Conservation (phyloP, 2,113 vertebrate genomes). For the Otolemur garnettii region DNA sequence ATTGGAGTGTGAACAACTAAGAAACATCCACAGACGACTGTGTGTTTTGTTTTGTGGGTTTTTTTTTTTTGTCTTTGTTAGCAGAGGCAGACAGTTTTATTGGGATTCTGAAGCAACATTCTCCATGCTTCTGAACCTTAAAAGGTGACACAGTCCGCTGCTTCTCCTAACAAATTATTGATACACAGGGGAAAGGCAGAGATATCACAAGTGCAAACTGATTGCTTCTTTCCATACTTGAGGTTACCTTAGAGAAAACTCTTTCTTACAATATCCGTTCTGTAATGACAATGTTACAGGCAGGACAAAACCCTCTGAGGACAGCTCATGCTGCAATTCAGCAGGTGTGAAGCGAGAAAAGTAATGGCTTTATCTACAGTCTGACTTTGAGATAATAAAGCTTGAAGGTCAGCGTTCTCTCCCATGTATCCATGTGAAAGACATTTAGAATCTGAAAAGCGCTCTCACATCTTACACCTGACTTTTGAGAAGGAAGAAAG, state of each 20-base stretch:
- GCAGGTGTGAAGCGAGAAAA: not conserved
- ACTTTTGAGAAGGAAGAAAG: not conserved
- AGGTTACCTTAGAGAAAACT: not conserved
- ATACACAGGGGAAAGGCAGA: not conserved
- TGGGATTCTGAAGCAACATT: not conserved
- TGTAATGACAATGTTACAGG: not conserved
- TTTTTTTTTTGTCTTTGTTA: not conserved
- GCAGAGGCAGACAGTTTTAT: not conserved
- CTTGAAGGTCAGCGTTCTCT: not conserved
- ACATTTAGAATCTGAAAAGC: not conserved
- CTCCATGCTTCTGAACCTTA: not conserved
- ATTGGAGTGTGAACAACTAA: not conserved
- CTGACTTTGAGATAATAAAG: not conserved
- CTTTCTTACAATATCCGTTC: not conserved
- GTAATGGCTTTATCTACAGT: fast-evolving
- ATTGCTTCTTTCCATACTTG: not conserved
- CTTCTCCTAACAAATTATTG: not conserved
- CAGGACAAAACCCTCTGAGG: not conserved
- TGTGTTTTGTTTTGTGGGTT: not conserved
- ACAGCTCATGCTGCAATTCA: fast-evolving
- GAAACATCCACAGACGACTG: not conserved
- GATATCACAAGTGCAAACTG: not conserved
- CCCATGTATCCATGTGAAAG: not conserved
- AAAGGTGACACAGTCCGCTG: not conserved
- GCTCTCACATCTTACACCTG: not conserved